Base-by-base conservation (phyloP, 30 jellyfish, hydroid and myxozoan species). In the Cassiopea xamachana region DNA sequence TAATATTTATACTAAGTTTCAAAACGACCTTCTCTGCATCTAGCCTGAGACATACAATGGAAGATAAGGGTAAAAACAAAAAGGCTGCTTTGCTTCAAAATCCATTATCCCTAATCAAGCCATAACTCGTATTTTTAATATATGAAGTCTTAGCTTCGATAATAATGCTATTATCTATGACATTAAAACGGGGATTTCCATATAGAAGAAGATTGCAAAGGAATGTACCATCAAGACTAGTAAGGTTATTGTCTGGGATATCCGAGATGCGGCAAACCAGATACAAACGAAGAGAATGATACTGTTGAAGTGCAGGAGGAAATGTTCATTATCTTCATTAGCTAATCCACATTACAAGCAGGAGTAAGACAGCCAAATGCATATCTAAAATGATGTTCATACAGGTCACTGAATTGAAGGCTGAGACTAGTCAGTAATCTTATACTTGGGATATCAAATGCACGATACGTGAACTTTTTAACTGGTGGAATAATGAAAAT, bases 131-230 rank as follows among this genome's bases (percentile, higher is more conserved):
- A 39, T 77, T 50, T 51, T 9, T 51, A n/a, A 75, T 75, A 62
- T 75, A 75, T 46, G 84, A 75, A 2, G 46, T 75, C 39, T 7
- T 75, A 19, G 74, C 61, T 62, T 75, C 84, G 46, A 77, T 50
- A 77, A 77, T 46, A 46, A 77, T 77, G 58, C 4, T 77, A 77
- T 19, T 77, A 2, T 77, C 74, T 77, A 39, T 18, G 3, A 19
- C 87, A 77, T 50, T 77, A 14, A 77, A 50, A 77, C 87, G 87
- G 45, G 87, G 87, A 59, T 77, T 77, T 77, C 61, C 77, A 46
- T 46, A 77, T 77, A 77, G 61, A 19, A 77, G 87, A 77, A 77
- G 87, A 59, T 77, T 77, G 75, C 87, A 77, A 46, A 77, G 87
- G 87, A 76, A 77, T 77, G 10, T 77, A 77, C 47, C 48, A 77